Conservation (phyloP, 2,888 invertebrate species). For the Icerya purchasi region DNA sequence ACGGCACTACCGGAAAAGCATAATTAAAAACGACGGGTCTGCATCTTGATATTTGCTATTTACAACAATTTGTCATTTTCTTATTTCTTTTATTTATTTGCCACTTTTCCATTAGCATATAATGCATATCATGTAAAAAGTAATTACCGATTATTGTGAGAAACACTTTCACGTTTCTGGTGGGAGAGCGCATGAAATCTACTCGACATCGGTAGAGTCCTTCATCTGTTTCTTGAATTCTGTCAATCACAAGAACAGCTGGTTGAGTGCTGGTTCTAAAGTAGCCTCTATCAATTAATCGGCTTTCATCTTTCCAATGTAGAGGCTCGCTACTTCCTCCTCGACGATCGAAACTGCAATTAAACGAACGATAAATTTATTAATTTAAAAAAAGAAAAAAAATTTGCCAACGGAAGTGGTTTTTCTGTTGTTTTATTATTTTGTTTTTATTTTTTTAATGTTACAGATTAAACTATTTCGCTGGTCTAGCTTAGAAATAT, state of each 20-base stretch:
- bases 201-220: conserved; percentile 61
- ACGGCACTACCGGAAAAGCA: no score
- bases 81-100: no score
- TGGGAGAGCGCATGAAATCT: conserved; percentile 58
- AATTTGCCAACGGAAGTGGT: not conserved
- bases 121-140: no score
- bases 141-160: conserved; percentile 57
- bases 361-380: conserved; percentile 16
- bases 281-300: conserved; percentile 40
- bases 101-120: no score
- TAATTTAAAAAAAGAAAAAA: not conserved
- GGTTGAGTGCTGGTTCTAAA: conserved; percentile 47
- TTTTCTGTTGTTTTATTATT: no score
- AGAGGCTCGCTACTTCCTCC: conserved; percentile 24
- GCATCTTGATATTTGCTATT: no score
- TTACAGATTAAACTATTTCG: no score
- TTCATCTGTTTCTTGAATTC: conserved; percentile 41
- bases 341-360: conserved; percentile 42
- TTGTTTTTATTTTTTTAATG: no score
- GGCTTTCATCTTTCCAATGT: conserved; percentile 46
- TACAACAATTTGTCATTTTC: no score
- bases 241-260: conserved; percentile 42
- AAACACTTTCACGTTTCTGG: conserved; percentile 49
- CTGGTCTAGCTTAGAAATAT: no score
- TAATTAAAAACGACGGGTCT: no score